These are phyloP conservation scores for Cecidostiba fungosa DNA, from an alignment of 2,888 invertebrate genomes.

Conservation along the genomic window DNA sequence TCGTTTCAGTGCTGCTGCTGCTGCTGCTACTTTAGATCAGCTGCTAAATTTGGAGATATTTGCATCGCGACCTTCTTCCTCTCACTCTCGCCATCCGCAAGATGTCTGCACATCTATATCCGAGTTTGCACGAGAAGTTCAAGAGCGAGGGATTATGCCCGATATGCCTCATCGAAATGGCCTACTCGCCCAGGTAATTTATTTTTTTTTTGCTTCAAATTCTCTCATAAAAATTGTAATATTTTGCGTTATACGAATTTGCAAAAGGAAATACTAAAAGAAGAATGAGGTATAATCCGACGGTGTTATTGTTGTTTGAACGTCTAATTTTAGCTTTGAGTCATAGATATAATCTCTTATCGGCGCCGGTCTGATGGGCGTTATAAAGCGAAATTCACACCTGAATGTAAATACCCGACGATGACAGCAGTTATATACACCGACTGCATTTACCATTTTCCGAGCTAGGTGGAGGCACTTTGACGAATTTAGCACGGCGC, in stretches of 20 bases:
- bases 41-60: slow-evolving; percentile 7
- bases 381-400: background rate
- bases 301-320: background rate
- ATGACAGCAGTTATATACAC: background rate
- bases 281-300: background rate
- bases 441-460: background rate
- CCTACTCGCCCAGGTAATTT: slow-evolving; percentile 68
- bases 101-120: slow-evolving; percentile 75
- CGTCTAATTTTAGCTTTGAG: slow-evolving; percentile 18
- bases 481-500: background rate
- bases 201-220: background rate
- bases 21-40: background rate
- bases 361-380: background rate
- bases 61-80: background rate
- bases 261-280: too few relatives aligned
- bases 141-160: slow-evolving; percentile 73
- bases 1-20: background rate
- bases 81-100: slow-evolving; percentile 31
- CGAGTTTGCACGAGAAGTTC: slow-evolving; percentile 72
- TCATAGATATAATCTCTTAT: slow-evolving; percentile 13
- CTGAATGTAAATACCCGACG: background rate
- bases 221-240: background rate
- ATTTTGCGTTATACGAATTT: too few relatives aligned
- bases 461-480: background rate
- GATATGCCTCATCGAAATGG: slow-evolving; percentile 74